phyloP scores from a whole-genome alignment of 2,797 vertebrate genomes.

The Micromesistius poutassou region DNA sequence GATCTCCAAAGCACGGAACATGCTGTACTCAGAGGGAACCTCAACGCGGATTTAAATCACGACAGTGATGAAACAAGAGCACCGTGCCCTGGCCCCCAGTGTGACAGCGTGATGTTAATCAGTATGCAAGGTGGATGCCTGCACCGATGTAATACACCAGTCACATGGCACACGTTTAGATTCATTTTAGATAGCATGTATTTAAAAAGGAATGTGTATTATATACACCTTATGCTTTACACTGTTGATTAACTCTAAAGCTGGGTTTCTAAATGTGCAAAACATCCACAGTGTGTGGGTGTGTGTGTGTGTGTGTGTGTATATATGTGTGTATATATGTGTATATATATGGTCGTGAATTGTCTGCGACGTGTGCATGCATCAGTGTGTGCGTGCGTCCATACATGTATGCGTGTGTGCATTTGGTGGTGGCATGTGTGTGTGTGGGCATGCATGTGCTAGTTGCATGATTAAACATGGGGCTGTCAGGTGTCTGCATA shows the following conservation, averaged over 20 bases:
- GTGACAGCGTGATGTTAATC: no score
- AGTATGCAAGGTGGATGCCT: no score
- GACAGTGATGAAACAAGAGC: background rate
- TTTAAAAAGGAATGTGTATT: background rate
- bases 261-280: background rate
- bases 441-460: background rate
- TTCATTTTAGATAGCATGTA: background rate
- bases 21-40: slow-evolving; percentile 7
- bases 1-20: slow-evolving; percentile 3
- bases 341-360: background rate
- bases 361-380: background rate
- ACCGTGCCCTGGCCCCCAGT: no score
- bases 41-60: background rate
- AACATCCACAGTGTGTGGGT: background rate
- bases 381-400: background rate
- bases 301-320: background rate
- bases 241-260: no score
- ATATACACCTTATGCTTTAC: background rate
- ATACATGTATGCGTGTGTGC: background rate
- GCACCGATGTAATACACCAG: background rate
- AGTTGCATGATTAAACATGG: slow-evolving; percentile 18
- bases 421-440: background rate
- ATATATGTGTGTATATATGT: background rate
- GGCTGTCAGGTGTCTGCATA: slow-evolving; percentile 51
- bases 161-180: background rate